Evolutionary conservation across 53 echinoderm and acorn worm genomes (phyloP).

Genomic region (Astropecten irregularis): DNA sequence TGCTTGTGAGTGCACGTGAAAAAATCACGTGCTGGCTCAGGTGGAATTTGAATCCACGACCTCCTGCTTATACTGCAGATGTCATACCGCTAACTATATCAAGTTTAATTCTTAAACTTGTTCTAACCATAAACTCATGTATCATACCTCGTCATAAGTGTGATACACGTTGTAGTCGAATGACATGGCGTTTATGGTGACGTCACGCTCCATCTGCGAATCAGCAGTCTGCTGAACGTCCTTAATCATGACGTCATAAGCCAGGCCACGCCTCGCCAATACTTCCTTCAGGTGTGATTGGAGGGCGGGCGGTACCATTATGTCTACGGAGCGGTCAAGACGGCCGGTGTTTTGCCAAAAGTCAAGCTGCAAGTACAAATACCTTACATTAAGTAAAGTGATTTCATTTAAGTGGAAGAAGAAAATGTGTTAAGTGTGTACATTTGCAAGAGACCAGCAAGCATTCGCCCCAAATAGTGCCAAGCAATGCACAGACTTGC

Average conservation of each 20-base stretch:
- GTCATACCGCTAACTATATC: too few species aligned
- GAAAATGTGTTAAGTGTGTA: background rate
- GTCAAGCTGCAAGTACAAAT: background rate
- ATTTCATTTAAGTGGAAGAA: too few species aligned
- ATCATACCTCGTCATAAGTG: slow-evolving; percentile 40
- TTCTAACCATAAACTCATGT: too few species aligned
- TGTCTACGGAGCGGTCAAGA: slow-evolving; percentile 42
- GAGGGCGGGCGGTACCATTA: slow-evolving; percentile 65
- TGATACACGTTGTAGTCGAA: slow-evolving; percentile 57
- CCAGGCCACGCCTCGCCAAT: slow-evolving; percentile 23
- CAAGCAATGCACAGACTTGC: too few species aligned
- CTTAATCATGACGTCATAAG: slow-evolving; percentile 58
- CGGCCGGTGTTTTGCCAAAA: slow-evolving; percentile 43
- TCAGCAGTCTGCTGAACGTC: slow-evolving; percentile 58
- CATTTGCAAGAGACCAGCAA: too few species aligned
- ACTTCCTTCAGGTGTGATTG: slow-evolving; percentile 24
- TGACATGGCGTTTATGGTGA: slow-evolving; percentile 4
- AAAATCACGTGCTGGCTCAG: too few species aligned
- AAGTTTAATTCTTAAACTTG: too few species aligned
- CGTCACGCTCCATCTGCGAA: slow-evolving; percentile 38
- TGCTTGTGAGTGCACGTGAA: too few species aligned
- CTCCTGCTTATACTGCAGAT: too few species aligned
- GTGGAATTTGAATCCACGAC: too few species aligned
- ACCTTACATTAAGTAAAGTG: too few species aligned
- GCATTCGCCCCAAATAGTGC: too few species aligned